Evolutionary conservation across 2,888 invertebrate genomes (phyloP).

Genomic region (Pseudococcus longispinus): DNA sequence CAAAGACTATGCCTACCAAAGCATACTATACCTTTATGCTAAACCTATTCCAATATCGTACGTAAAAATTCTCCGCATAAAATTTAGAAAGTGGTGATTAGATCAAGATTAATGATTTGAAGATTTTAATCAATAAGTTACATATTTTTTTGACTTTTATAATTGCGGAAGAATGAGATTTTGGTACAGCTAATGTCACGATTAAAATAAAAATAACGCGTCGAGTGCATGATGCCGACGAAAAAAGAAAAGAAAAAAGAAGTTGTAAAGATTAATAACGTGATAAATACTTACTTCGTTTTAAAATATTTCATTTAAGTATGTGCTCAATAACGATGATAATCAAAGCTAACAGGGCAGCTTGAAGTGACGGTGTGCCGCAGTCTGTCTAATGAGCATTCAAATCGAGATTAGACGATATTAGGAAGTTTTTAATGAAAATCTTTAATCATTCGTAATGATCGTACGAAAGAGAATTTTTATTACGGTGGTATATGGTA

Average conservation of each 20-base stretch:
- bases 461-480: not conserved
- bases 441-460: conserved; percentile 1
- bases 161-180: not conserved
- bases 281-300: not conserved
- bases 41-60: no score
- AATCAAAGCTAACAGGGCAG: not conserved
- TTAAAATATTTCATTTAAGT: not conserved
- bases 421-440: conserved; percentile 17
- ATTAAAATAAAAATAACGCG: not conserved
- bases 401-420: not conserved
- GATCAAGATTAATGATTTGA: not conserved
- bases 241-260: not conserved
- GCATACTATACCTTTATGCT: no score
- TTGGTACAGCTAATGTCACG: not conserved
- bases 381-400: not conserved
- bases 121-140: not conserved
- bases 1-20: no score
- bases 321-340: not conserved
- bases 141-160: not conserved
- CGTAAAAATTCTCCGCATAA: not conserved
- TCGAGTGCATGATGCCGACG: not conserved
- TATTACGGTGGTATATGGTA: not conserved
- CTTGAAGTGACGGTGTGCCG: not conserved
- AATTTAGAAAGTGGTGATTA: not conserved
- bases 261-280: not conserved